Evolutionary conservation across 1,140 invertebrate genomes (phyloP), one percentile per base, ranked within the genome.

Genomic region (Pemphigus obesinymphae): DNA sequence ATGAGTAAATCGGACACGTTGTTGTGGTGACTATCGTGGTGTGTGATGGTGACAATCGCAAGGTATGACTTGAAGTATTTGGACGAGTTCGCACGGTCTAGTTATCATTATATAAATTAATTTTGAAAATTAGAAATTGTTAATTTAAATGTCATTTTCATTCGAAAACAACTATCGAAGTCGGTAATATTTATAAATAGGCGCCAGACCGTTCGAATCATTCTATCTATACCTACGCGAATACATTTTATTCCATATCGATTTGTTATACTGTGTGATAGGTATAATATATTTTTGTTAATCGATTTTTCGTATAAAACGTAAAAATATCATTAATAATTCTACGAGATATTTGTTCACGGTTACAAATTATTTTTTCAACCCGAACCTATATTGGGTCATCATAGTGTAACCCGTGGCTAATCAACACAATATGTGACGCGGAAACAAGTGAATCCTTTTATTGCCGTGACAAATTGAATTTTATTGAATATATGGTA

Each of bases 1-100:
- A n/a, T 1, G 73, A 55, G 50, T 76, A 76, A 55, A 76, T 76
- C 73, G 23, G 73, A 20, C 50, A 50, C 43, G 26, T 50, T 34
- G 70, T 50, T 45, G 13, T 11, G 37, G 34, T 40, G 34, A 23
- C n/a, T n/a, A n/a, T n/a, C 23, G 34, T 5, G 34, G 20, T 31
- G 37, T 55, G 34, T 63, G 55, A 29, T 80, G 53, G 76, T 45
- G 76, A 61, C 76, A 80, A 80, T 80, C 63, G 63, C 31, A 58
- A 61, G 40, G 17, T 55, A n/a, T 58, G 76, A 80, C 55, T 53
- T n/a, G n/a, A 23, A 7, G 50, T 58, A 48, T 66, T 50, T 13
- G 37, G 26, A 55, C 63, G 40, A 20, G n/a, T 70, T 70, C 80
- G 11, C 80, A 72, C 61, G 80, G 80, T 82, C 20, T 37, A 58